Evolutionary conservation across 1,140 invertebrate genomes (phyloP).

Genomic region (Ylistrum balloti): DNA sequence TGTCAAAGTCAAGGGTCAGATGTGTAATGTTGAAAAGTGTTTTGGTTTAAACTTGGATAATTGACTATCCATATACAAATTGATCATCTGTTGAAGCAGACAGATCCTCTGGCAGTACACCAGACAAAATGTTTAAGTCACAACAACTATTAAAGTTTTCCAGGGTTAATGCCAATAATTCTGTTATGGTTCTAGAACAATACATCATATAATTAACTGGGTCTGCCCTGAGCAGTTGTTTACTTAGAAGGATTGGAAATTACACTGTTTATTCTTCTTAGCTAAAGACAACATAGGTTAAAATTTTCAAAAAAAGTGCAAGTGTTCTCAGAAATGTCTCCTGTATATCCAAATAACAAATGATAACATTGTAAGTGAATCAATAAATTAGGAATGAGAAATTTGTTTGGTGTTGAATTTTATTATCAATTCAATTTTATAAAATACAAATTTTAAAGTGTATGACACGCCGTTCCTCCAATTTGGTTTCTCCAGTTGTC

Average conservation of each 20-base stretch:
- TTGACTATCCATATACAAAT: too few species aligned
- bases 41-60: neutral
- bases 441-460: too few species aligned
- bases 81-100: neutral
- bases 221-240: neutral
- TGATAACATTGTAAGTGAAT: too few species aligned
- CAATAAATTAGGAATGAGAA: too few species aligned
- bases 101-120: neutral
- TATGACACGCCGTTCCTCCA: neutral
- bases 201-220: conserved; percentile 4
- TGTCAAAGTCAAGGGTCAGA: too few species aligned
- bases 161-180: neutral
- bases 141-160: neutral
- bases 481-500: neutral
- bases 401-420: too few species aligned
- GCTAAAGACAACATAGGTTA: too few species aligned
- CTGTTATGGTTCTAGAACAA: neutral
- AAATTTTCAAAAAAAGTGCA: too few species aligned
- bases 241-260: neutral
- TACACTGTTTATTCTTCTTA: too few species aligned
- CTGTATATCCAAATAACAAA: too few species aligned
- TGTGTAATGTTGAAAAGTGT: neutral
- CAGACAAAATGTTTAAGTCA: neutral
- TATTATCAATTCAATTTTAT: too few species aligned
- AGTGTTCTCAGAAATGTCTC: too few species aligned